Evolutionary conservation across 2,888 invertebrate species (phyloP), one percentile per base, ranked within the genome.

Genomic region (Spodoptera littoralis): DNA sequence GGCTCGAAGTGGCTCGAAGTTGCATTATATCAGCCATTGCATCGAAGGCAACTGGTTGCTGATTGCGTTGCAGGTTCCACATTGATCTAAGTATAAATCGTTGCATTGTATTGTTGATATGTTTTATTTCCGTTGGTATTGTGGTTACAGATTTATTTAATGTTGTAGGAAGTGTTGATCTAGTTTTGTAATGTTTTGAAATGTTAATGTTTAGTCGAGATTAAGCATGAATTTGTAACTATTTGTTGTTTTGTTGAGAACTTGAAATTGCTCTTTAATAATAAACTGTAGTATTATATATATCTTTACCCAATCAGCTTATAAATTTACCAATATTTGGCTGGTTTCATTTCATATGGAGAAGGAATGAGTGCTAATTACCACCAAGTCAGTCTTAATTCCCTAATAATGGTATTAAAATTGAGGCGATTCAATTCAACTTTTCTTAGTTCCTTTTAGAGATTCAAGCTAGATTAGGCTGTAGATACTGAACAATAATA

Each of bases 101-200:
- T 49, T 48, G 53, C 64, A 59, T 70, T 76, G 73, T 76, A 71
- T 64, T 55, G 72, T 65, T 79, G 74, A 79, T 78, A 67, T 78
- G 76, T 74, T 76, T 76, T 74, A 76, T 78, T 53, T 66, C 66
- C 59, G 59, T 66, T 69, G 47, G 59, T 57, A 69, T 65, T 73
- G 64, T 68, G 49, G 56, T 53, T 43, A 41, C 30, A 63, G 53
- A 73, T 73, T 72, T 73, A 73, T 72, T 30, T 44, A 48, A 46
- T 11, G 46, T n/a, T 57, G 51, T 66, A 53, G 55, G 59, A 61
- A 70, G 53, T 73, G 53, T 64, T 57, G 43, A 56, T 22, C 59
- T 53, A 61, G 75, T 65, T 66, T 36, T 46, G 12, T n/a, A 41
- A 22, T 68, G 5, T 11, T 49, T 53, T 46, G 73, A 57, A 58